Evolutionary conservation across 2,113 vertebrate species (phyloP), one percentile per base, ranked within the genome.

Genomic region (Nannospalax galili): DNA sequence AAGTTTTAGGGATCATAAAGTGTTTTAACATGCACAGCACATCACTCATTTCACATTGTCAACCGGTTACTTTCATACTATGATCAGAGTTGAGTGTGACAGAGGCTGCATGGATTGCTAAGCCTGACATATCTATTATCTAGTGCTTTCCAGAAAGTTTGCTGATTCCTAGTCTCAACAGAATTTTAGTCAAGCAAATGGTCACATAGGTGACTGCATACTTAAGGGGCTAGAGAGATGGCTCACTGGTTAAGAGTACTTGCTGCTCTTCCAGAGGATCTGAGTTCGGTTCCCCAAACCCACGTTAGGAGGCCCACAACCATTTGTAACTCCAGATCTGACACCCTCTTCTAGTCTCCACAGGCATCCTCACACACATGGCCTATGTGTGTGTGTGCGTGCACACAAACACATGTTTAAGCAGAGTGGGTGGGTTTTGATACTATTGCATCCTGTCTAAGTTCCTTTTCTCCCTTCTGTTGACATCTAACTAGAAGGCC

Each of bases 1-100:
- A 88, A 72, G 74, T 90, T 58, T 92, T 40, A 26, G 26, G 22
- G 9, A 84, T 82, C 64, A 35, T 56, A 28, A 64, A 75, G 80
- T 77, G 52, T 58, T 65, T 92, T 74, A 77, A 81, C 77, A 94
- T 95, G 42, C n/a, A 84, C 24, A 78, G n/a, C 75, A 64, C 6
- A 40, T 32, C 0, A 24, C 3, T 40, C 19, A n/a, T 16, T 77
- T 56, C 22, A 22, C 22, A 28, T 40, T 28, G 3, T 64, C 88
- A n/a, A 85, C 62, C 20, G 32, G 37, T 40, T 58, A 17, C 15
- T 84, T 42, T 70, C 8, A 52, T 1, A 6, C 12, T 35, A 19
- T 9, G 62, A 58, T 4, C 75, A 91, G 58, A 79, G 26, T 16
- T 75, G n/a, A 92, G 24, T 16, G 42, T 14, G 11, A 42, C 20